Conservation (phyloP, 2,797 vertebrate species). For the Hybognathus amarus region DNA sequence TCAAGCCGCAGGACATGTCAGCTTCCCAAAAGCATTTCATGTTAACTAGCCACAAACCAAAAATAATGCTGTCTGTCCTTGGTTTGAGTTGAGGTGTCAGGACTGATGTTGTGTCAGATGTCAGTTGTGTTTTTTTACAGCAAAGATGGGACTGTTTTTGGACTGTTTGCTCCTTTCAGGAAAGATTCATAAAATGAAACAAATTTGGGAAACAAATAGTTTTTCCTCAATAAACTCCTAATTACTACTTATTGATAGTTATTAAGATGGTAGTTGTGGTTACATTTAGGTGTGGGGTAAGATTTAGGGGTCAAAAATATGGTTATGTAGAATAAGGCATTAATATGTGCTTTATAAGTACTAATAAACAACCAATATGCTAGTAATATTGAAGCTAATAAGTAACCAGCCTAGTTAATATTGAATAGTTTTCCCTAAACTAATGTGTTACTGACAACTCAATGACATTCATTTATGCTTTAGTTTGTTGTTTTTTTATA, state of each 20-base stretch:
- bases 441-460: neutral
- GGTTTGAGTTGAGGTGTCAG: neutral
- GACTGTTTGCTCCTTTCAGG: neutral
- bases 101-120: neutral
- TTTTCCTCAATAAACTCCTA: too few species aligned
- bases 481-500: neutral
- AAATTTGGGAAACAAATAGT: too few species aligned
- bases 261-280: too few species aligned
- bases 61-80: constrained; percentile 28
- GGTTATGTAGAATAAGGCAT: too few species aligned
- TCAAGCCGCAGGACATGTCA: neutral
- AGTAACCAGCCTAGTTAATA: too few species aligned
- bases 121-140: neutral
- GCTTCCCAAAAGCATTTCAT: neutral
- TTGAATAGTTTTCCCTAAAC: too few species aligned
- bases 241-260: too few species aligned
- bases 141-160: neutral
- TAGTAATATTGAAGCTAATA: too few species aligned
- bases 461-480: neutral
- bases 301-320: too few species aligned
- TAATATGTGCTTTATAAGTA: too few species aligned
- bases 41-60: constrained; percentile 10
- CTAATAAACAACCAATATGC: too few species aligned
- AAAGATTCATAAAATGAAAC: neutral
- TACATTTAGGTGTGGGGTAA: too few species aligned